Percentiles rank a stretch among this genome's conserved stretches.
Evolutionary conservation across 2,888 invertebrate species (phyloP).

Genomic region (Conops quadrifasciatus): DNA sequence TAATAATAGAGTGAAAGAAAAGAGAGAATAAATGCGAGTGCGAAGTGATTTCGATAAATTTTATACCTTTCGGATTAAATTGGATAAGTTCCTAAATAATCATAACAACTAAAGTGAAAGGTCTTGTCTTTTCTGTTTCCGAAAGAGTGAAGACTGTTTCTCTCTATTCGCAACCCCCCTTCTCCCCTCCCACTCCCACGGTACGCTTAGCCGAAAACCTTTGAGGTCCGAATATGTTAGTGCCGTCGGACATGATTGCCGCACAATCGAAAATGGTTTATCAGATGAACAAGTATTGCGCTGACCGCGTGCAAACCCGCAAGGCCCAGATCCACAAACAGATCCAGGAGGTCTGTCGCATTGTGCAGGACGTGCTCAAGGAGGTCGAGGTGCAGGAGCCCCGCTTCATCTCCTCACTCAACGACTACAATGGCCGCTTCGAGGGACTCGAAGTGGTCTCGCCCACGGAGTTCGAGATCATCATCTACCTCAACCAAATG

Average conservation of each 20-base stretch:
- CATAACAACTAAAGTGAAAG: constrained; percentile 7
- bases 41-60: not conserved
- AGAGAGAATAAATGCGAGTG: not conserved
- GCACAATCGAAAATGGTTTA: constrained; percentile 95
- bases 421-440: constrained; percentile 88
- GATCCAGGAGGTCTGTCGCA: constrained; percentile 89
- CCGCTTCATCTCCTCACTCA: constrained; percentile 89
- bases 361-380: constrained; percentile 93
- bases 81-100: constrained; percentile 31
- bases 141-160: not conserved
- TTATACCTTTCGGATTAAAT: not conserved
- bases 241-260: constrained; percentile 93
- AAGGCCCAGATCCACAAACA: constrained; percentile 89
- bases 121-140: not conserved
- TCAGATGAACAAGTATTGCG: constrained; percentile 94
- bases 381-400: constrained; percentile 97
- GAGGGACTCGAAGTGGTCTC: constrained; percentile 94
- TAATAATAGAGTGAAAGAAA: not conserved
- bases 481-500: constrained; percentile 97
- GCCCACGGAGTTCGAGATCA: constrained; percentile 93
- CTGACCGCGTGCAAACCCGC: constrained; percentile 87
- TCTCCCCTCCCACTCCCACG: not conserved
- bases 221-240: constrained; percentile 75
- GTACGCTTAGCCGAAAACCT: not conserved
- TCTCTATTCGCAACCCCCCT: not conserved